These are phyloP conservation scores for Eupithecia centaureata DNA, from an alignment of 2,888 invertebrate genomes.

Conservation along the genomic window DNA sequence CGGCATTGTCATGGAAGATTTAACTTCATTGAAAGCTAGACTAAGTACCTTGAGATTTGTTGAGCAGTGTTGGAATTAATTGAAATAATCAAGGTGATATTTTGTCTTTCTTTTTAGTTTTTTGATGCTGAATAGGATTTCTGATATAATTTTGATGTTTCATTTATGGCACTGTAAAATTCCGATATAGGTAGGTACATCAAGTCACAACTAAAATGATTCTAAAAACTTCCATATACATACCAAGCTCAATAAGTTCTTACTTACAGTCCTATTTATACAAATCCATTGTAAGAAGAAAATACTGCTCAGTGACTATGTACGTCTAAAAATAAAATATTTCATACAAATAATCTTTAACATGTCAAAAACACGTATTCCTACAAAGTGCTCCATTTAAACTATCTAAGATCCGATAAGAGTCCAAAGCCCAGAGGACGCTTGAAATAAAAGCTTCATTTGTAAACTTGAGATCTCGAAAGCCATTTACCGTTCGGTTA, in stretches of 20 bases:
- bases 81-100: background rate
- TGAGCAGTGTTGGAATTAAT: constrained; percentile 3
- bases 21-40: constrained; percentile 26
- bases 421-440: constrained; percentile 6
- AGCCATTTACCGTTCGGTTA: constrained; percentile 15
- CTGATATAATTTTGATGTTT: too few relatives aligned
- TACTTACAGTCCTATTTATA: too few relatives aligned
- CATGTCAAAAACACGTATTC: constrained; percentile 7
- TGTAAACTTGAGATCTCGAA: constrained; percentile 16
- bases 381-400: constrained; percentile 11
- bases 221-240: too few relatives aligned
- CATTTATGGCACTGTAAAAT: too few relatives aligned
- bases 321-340: too few relatives aligned
- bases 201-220: too few relatives aligned
- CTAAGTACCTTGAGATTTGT: constrained; percentile 13
- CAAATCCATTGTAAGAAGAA: too few relatives aligned
- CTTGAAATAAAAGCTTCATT: constrained; percentile 17
- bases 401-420: constrained; percentile 15
- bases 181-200: too few relatives aligned
- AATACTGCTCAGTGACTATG: too few relatives aligned
- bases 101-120: constrained; percentile 1
- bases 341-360: background rate
- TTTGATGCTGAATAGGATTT: background rate
- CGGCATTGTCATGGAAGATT: constrained; percentile 29
- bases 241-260: too few relatives aligned